Evolutionary conservation across 2,888 invertebrate genomes (phyloP), one percentile per base, ranked within the genome.

Genomic region (Stenolophus ochropezus): DNA sequence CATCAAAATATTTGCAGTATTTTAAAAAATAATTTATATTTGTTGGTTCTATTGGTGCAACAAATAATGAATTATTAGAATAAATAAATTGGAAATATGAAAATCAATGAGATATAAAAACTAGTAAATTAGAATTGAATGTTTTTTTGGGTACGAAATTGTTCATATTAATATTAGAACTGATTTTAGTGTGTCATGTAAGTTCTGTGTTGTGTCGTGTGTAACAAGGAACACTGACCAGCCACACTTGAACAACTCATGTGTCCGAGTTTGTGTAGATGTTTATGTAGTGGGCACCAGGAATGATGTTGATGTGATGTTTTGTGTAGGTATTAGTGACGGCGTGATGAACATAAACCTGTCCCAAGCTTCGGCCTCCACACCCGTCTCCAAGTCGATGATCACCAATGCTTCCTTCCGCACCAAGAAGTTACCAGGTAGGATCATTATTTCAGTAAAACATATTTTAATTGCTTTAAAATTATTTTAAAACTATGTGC

Each of bases 351-450:
- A 96, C 16, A 93, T 96, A 82, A 95, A 94, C 87, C 93, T 96
- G 75, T 95, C 96, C 0, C 88, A 95, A 0, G 93, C 94, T 4
- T 93, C 95, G 16, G 93, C 92, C 18, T 93, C 94, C 1, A 92
- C 94, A n/a, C 93, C 94, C 1, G 93, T 96, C 86, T 95, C 95
- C 0, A 98, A 98, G 89, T 96, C 97, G 5, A 97, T 98, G 95
- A 98, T 99, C 84, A 99, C 98, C 33, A 99, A 98, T 90, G 98
- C 99, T 84, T 98, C 98, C 85, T 98, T 99, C 91, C 94, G 98
- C 84, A 97, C 98, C 84, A 98, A 97, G 90, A 98, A 98, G 89
- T 92, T 99, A 86, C 98, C 98, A 90, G 96, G 96, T 96, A 75
- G 25, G 5, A 1, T 20, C 3, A 18, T 56, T 20, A 5, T 56